Conservation (phyloP, 2,113 vertebrate genomes). For the Myrmecophaga tridactyla region DNA sequence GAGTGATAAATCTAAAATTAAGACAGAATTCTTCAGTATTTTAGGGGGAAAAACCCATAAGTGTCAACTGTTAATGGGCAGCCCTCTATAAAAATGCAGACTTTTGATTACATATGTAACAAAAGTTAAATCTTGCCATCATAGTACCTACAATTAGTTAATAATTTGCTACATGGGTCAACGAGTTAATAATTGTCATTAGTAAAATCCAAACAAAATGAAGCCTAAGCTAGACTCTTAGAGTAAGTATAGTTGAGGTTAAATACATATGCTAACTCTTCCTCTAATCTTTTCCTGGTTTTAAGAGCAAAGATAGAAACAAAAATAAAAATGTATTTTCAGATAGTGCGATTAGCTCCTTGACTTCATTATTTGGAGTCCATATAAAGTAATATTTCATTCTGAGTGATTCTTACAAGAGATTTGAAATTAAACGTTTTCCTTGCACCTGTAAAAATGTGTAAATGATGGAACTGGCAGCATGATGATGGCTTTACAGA, state of each 20-base stretch:
- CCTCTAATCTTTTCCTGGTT: not conserved
- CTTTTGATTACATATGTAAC: slow-evolving; percentile 61
- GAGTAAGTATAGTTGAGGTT: not conserved
- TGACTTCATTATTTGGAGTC: slow-evolving; percentile 67
- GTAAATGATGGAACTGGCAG: slow-evolving; percentile 90
- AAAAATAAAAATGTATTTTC: slow-evolving; percentile 51
- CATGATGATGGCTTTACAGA: slow-evolving; percentile 95
- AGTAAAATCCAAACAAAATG: slow-evolving; percentile 28
- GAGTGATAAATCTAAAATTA: slow-evolving; percentile 66
- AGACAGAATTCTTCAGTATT: slow-evolving; percentile 55
- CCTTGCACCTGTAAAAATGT: slow-evolving; percentile 88
- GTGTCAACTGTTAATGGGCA: slow-evolving; percentile 61
- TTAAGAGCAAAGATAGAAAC: slow-evolving; percentile 46
- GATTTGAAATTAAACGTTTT: slow-evolving; percentile 83
- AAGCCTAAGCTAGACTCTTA: not conserved
- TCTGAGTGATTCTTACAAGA: slow-evolving; percentile 69
- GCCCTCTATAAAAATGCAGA: slow-evolving; percentile 54
- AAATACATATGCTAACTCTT: not conserved
- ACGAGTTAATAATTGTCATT: slow-evolving; percentile 25
- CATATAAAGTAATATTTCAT: slow-evolving; percentile 68
- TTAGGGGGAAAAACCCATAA: slow-evolving; percentile 45
- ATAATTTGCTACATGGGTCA: slow-evolving; percentile 46
- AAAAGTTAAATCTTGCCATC: slow-evolving; percentile 31
- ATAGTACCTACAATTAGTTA: slow-evolving; percentile 48
- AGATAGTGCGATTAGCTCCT: slow-evolving; percentile 42